Evolutionary conservation across 2,797 vertebrate species (phyloP).

Genomic region (Gymnopithys bicolor): DNA sequence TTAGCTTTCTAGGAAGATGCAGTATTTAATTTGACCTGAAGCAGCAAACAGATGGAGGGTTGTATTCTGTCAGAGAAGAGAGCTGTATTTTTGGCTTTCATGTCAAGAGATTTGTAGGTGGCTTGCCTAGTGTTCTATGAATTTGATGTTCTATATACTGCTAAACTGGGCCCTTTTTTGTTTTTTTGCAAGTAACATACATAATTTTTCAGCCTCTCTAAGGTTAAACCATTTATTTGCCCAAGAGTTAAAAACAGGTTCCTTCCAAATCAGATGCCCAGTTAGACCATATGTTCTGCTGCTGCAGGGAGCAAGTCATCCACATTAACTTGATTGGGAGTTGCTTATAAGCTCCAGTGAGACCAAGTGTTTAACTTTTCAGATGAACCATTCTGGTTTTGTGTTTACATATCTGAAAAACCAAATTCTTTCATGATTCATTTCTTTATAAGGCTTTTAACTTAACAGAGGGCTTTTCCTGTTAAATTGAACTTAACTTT

Average conservation of each 20-base stretch:
- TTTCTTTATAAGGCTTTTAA: constrained; percentile 28
- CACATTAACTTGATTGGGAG: neutral
- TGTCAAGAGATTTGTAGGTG: constrained; percentile 40
- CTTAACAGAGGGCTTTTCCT: neutral
- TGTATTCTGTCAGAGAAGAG: neutral
- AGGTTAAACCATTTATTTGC: neutral
- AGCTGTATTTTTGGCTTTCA: constrained; percentile 34
- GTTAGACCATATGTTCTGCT: neutral
- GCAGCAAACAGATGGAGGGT: constrained; percentile 38
- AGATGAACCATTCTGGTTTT: neutral
- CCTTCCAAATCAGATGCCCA: neutral
- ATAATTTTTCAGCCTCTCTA: neutral
- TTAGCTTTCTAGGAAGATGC: constrained; percentile 19
- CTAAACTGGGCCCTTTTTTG: neutral
- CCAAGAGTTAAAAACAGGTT: neutral
- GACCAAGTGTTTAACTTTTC: neutral
- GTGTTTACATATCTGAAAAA: neutral
- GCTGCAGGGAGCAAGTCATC: neutral
- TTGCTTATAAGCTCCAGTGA: neutral
- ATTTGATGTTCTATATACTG: neutral
- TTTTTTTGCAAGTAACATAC: neutral
- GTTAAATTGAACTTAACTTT: neutral
- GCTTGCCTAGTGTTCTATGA: neutral
- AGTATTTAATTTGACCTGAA: constrained; percentile 32
- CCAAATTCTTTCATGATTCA: neutral